Evolutionary conservation across 1,140 invertebrate species (phyloP).

Genomic region (Dendroctonus valens): DNA sequence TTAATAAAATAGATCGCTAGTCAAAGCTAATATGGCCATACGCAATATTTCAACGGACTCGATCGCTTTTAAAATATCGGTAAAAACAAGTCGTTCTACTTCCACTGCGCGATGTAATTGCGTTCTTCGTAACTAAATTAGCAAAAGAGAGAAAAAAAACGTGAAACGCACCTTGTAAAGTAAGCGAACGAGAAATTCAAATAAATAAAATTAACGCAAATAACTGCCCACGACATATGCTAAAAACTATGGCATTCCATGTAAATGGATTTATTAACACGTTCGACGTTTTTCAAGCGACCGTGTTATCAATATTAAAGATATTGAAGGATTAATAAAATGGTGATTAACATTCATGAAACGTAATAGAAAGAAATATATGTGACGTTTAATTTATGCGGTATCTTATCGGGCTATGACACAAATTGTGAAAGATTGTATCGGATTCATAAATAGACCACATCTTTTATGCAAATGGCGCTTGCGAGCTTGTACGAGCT

Average conservation of each 20-base stretch:
- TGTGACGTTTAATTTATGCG: slow-evolving; percentile 11
- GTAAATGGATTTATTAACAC: slow-evolving; percentile 14
- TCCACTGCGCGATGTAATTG: no score
- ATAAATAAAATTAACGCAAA: slow-evolving; percentile 7
- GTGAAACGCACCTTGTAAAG: slow-evolving; percentile 3
- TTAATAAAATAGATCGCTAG: no score
- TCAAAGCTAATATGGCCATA: no score
- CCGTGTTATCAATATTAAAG: slow-evolving; percentile 8
- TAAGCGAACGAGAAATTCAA: not conserved
- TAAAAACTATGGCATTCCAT: slow-evolving; percentile 6
- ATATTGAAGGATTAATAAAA: not conserved
- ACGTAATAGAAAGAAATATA: not conserved
- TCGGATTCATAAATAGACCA: slow-evolving; percentile 14
- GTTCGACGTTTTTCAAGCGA: slow-evolving; percentile 7
- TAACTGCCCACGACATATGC: slow-evolving; percentile 6
- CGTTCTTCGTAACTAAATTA: not conserved
- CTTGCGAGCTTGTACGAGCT: not conserved
- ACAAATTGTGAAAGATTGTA: slow-evolving; percentile 20
- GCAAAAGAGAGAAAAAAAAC: slow-evolving; percentile 1
- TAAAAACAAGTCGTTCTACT: no score
- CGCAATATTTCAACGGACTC: no score
- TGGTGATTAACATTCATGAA: slow-evolving; percentile 14
- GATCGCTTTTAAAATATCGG: no score
- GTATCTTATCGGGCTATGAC: slow-evolving; percentile 20
- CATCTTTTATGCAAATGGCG: slow-evolving; percentile 9